Evolutionary conservation across 2,113 vertebrate genomes (phyloP).

Genomic region (Hoplias malabaricus): DNA sequence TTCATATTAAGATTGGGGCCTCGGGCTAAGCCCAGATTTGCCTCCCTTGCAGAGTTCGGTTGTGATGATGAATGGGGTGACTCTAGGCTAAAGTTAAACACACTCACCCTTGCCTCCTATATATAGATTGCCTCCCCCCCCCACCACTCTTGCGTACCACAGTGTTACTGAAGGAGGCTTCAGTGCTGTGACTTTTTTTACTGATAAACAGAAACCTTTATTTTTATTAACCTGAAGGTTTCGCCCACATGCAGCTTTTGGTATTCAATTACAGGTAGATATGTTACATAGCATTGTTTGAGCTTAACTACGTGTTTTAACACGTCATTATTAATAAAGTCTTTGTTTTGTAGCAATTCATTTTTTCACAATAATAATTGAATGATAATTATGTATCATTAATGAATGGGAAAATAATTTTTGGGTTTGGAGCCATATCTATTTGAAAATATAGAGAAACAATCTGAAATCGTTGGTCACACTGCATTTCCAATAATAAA

Average conservation of each 20-base stretch:
- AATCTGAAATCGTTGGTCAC: no score
- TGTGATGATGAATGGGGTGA: slow-evolving; percentile 38
- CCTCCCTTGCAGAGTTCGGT: slow-evolving; percentile 17
- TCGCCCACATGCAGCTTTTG: neutral
- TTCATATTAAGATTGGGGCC: slow-evolving; percentile 18
- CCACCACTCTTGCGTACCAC: slow-evolving; percentile 29
- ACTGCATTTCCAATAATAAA: no score
- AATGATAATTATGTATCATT: no score
- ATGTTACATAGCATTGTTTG: no score
- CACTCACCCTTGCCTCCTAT: slow-evolving; percentile 42
- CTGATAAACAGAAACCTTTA: neutral
- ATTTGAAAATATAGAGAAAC: no score
- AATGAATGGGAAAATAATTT: no score
- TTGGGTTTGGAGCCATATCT: no score
- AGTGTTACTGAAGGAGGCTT: neutral
- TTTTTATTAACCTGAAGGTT: neutral
- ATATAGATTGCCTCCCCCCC: slow-evolving; percentile 41
- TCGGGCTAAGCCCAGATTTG: slow-evolving; percentile 6
- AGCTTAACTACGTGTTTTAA: no score
- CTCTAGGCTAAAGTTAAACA: slow-evolving; percentile 42
- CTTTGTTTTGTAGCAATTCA: no score
- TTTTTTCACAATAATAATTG: no score
- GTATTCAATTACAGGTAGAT: no score
- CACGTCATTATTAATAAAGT: no score
- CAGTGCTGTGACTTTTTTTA: neutral